A percentile compares a stretch with the other conserved stretches of the same genome.
Conservation (phyloP, 2,113 vertebrate genomes). For the Myotis davidii region DNA sequence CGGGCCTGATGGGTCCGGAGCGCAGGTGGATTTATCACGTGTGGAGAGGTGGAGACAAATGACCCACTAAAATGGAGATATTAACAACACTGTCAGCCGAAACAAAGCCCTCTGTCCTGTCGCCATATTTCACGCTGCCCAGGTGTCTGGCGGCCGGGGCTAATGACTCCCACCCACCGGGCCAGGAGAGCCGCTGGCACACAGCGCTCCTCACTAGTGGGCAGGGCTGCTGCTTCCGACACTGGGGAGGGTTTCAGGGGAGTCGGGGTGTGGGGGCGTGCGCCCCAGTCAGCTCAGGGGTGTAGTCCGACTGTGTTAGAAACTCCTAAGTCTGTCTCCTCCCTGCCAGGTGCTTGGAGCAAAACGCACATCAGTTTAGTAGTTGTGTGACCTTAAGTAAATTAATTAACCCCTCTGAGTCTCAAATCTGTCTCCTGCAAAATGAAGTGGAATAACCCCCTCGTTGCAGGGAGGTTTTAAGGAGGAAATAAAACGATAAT, state of each 20-base stretch:
- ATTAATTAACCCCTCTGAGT: background rate
- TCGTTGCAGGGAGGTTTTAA: background rate
- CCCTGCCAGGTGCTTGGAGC: background rate
- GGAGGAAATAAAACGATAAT: background rate
- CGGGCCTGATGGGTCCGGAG: constrained; percentile 46
- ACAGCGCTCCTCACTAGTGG: constrained; percentile 68
- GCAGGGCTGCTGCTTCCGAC: constrained; percentile 60
- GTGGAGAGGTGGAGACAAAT: constrained; percentile 79
- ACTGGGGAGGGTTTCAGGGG: constrained; percentile 55
- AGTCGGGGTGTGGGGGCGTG: background rate
- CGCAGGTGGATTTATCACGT: constrained; percentile 68
- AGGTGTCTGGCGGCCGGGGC: constrained; percentile 75
- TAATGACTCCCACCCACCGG: constrained; percentile 81
- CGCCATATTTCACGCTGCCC: constrained; percentile 56
- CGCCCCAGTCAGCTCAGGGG: background rate
- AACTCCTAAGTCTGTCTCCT: background rate
- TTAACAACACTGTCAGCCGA: constrained; percentile 73
- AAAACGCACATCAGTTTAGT: background rate
- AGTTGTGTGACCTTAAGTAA: background rate
- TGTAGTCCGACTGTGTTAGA: background rate
- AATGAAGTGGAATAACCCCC: background rate
- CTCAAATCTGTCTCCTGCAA: background rate
- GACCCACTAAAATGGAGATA: constrained; percentile 73
- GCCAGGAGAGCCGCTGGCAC: constrained; percentile 58
- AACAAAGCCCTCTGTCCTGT: constrained; percentile 50